Conservation (phyloP, 2,888 invertebrate genomes). For the Aphidius colemani region DNA sequence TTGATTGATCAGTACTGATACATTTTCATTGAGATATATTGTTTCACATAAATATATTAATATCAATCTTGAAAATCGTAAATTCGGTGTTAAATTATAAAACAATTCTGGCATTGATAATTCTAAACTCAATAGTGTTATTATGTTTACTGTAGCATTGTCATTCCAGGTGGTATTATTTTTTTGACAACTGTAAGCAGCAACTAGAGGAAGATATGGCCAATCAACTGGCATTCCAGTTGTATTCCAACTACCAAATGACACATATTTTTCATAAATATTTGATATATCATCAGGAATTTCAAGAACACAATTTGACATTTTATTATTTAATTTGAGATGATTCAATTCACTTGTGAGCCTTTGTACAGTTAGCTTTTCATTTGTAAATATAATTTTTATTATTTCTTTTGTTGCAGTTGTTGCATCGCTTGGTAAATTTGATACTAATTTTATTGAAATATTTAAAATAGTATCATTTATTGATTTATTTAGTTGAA, state of each 20-base stretch:
- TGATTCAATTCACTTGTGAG: slow-evolving; percentile 39
- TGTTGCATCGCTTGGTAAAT: slow-evolving; percentile 48
- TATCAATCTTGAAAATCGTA: slow-evolving; percentile 52
- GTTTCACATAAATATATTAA: slow-evolving; percentile 53
- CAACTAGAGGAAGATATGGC: slow-evolving; percentile 75
- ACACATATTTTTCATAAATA: slow-evolving; percentile 46
- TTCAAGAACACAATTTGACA: slow-evolving; percentile 24
- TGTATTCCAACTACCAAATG: slow-evolving; percentile 61
- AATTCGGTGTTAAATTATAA: slow-evolving; percentile 44
- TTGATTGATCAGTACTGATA: slow-evolving; percentile 32
- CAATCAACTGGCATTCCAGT: slow-evolving; percentile 78
- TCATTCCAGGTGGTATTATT: slow-evolving; percentile 37
- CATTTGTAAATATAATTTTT: slow-evolving; percentile 43
- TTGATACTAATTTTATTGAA: slow-evolving; percentile 50
- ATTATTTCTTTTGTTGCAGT: slow-evolving; percentile 44
- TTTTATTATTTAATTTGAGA: slow-evolving; percentile 34
- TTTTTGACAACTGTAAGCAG: slow-evolving; percentile 63
- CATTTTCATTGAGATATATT: slow-evolving; percentile 42
- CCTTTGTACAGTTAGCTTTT: slow-evolving; percentile 42
- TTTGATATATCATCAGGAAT: slow-evolving; percentile 39
- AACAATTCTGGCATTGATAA: slow-evolving; percentile 48
- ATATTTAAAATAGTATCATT: slow-evolving; percentile 45
- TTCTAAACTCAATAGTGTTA: slow-evolving; percentile 47
- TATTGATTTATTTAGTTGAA: slow-evolving; percentile 34
- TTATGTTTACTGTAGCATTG: slow-evolving; percentile 40